Evolutionary conservation across 2,888 invertebrate genomes (phyloP).

Genomic region (Campoletis raptor): DNA sequence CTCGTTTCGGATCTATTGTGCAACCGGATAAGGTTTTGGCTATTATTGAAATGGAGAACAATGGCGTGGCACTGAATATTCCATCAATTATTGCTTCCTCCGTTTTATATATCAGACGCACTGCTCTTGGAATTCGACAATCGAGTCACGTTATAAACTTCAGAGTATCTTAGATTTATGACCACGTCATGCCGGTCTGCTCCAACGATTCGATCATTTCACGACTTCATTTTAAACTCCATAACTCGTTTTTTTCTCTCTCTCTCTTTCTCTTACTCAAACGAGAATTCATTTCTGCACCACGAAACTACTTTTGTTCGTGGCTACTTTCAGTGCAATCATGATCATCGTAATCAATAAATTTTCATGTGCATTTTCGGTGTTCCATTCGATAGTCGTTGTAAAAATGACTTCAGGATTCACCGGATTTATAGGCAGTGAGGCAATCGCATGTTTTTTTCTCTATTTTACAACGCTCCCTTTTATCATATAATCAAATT

Average conservation of each 20-base stretch:
- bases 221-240: conserved; percentile 75
- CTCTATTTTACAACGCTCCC: conserved; percentile 29
- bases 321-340: conserved; percentile 15
- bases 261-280: conserved; percentile 3
- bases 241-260: conserved; percentile 39
- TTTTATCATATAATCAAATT: conserved; percentile 45
- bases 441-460: conserved; percentile 28
- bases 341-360: conserved; percentile 34
- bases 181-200: conserved; percentile 77
- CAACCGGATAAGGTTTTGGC: not conserved
- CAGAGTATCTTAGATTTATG: conserved; percentile 80
- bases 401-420: conserved; percentile 47
- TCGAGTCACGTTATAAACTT: conserved; percentile 79
- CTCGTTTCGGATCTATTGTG: not conserved
- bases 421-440: conserved; percentile 33
- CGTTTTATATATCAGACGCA: conserved; percentile 57
- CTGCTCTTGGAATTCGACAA: conserved; percentile 62
- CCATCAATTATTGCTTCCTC: conserved; percentile 63
- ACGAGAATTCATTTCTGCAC: conserved; percentile 9
- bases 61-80: not conserved
- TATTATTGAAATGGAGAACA: not conserved
- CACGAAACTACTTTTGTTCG: conserved; percentile 28
- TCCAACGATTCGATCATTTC: conserved; percentile 77
- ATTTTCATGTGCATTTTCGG: conserved; percentile 44
- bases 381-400: not conserved